A percentile compares a stretch with the other conserved stretches of the same genome.
phyloP scores from a whole-genome alignment of 2,113 vertebrate species.

The Fregata magnificens region DNA sequence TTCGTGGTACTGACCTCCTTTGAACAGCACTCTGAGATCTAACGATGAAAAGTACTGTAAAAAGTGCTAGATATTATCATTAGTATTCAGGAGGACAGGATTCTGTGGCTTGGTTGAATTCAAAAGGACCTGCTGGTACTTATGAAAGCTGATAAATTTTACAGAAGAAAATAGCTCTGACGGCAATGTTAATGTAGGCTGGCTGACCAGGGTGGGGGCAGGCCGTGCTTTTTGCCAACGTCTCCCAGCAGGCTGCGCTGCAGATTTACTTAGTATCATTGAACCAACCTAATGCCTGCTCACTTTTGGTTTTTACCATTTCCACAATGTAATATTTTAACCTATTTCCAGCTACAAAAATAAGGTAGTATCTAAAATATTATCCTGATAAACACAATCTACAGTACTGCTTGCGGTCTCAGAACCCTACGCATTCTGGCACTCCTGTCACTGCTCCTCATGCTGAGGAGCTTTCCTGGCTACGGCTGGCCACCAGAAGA shows the following conservation, averaged over 20 bases:
- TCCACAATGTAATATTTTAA: background rate
- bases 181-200: background rate
- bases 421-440: background rate
- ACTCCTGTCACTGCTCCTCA: accelerated
- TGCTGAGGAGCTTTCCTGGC: background rate
- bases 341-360: background rate
- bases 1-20: background rate
- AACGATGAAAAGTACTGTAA: background rate
- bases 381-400: background rate
- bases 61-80: background rate
- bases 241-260: background rate
- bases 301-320: background rate
- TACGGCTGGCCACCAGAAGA: background rate
- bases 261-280: background rate
- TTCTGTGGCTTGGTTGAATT: background rate
- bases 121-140: background rate
- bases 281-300: background rate
- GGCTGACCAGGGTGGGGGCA: background rate
- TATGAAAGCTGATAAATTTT: background rate
- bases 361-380: background rate
- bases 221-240: background rate
- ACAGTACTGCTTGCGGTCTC: background rate
- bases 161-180: background rate
- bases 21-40: background rate
- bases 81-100: background rate